Percentiles rank a stretch among this genome's conserved stretches.
Evolutionary conservation across 2,888 invertebrate species (phyloP).

Genomic region (Halictus quadricinctus): DNA sequence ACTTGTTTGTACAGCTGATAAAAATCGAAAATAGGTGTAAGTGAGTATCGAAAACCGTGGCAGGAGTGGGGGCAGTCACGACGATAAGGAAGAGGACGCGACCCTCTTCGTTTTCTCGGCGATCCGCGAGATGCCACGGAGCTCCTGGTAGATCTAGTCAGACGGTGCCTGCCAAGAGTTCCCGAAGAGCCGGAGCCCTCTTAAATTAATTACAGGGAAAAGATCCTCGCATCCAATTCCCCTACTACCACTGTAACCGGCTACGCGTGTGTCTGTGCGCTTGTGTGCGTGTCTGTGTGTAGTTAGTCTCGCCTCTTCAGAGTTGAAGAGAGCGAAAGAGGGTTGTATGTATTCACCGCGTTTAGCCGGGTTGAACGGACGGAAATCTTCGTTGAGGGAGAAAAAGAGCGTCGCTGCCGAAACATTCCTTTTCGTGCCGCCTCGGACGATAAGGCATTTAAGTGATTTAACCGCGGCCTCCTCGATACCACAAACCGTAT

Average conservation of each 20-base stretch:
- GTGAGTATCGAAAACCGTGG: background rate
- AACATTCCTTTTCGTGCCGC: constrained; percentile 70
- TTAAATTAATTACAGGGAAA: constrained; percentile 82
- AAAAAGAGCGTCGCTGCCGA: constrained; percentile 48
- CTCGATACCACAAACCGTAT: background rate
- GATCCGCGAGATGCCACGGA: constrained; percentile 69
- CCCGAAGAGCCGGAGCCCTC: constrained; percentile 75
- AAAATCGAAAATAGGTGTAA: background rate
- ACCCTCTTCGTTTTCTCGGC: constrained; percentile 63
- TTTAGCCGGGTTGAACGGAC: constrained; percentile 72
- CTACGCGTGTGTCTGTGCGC: background rate
- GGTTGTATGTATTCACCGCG: constrained; percentile 52
- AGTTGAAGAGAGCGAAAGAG: constrained; percentile 56
- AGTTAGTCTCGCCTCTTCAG: constrained; percentile 54
- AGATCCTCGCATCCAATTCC: constrained; percentile 77
- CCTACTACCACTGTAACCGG: constrained; percentile 38
- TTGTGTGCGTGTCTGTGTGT: background rate
- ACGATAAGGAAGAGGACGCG: constrained; percentile 42
- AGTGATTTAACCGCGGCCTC: constrained; percentile 57
- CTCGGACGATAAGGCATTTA: constrained; percentile 64
- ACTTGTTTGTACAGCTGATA: background rate
- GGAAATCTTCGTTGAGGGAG: constrained; percentile 75
- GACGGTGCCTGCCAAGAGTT: constrained; percentile 62
- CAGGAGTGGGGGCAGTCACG: background rate
- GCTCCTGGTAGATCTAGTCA: constrained; percentile 56